Evolutionary conservation across 2,888 invertebrate genomes (phyloP).

Genomic region (Calameuta idolon): DNA sequence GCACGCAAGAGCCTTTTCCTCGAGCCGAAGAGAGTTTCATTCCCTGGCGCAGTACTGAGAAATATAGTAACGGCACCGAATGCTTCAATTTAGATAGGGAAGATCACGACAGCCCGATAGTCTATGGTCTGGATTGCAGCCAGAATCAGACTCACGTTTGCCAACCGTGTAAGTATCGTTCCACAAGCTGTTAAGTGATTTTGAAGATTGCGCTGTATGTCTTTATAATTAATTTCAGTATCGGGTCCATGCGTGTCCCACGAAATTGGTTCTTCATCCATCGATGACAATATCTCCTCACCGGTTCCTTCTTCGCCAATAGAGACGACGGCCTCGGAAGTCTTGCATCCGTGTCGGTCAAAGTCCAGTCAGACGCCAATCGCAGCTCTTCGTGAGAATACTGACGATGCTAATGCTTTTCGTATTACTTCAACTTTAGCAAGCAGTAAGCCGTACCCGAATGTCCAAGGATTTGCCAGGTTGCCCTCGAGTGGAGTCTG

Average conservation of each 20-base stretch:
- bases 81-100: constrained; percentile 46
- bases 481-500: not conserved
- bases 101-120: constrained; percentile 33
- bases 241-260: not conserved
- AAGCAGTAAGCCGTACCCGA: not conserved
- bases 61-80: constrained; percentile 16
- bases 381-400: not conserved
- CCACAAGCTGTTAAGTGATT: not conserved
- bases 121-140: constrained; percentile 41
- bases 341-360: not conserved
- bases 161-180: constrained; percentile 34
- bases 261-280: not conserved
- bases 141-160: constrained; percentile 40
- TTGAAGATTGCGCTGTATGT: not conserved
- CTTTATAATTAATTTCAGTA: not conserved
- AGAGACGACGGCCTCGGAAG: not conserved
- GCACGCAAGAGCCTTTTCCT: constrained; percentile 23
- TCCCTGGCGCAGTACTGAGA: constrained; percentile 37
- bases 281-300: not conserved
- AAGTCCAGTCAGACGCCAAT: not conserved
- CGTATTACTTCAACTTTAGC: not conserved
- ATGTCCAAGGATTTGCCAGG: not conserved
- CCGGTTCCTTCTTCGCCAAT: not conserved
- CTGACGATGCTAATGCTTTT: not conserved
- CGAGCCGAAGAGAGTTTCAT: constrained; percentile 26